Conservation (phyloP, 2,113 vertebrate species). For the Xiphophorus maculatus region DNA sequence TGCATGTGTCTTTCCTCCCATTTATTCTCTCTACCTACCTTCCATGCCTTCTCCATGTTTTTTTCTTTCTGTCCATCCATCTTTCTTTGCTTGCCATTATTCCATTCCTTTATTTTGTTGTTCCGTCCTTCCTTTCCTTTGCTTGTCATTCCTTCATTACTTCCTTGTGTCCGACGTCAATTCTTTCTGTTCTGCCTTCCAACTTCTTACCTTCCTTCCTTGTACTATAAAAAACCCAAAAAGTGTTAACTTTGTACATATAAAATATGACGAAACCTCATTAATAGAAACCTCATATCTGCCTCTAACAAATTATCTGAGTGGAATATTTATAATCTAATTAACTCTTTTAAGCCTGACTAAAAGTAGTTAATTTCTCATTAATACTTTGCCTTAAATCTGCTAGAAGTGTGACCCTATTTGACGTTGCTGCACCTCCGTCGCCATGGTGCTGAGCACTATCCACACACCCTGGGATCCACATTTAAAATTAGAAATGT, state of each 20-base stretch:
- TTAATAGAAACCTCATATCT: neutral
- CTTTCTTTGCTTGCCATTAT: neutral
- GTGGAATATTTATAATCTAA: slow-evolving; percentile 28
- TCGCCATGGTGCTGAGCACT: slow-evolving; percentile 9
- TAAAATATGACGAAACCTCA: neutral
- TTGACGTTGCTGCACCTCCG: slow-evolving; percentile 20
- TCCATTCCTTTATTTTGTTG: neutral
- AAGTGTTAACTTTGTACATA: neutral
- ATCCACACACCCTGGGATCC: slow-evolving; percentile 27
- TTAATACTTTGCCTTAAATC: slow-evolving; percentile 28
- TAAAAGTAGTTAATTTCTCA: slow-evolving; percentile 10
- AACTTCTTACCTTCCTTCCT: neutral
- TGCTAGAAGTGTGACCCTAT: slow-evolving; percentile 30
- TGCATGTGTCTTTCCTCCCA: too few relatives aligned
- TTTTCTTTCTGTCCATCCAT: neutral
- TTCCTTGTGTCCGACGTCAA: neutral
- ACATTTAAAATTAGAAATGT: slow-evolving; percentile 57
- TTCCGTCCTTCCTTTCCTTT: neutral
- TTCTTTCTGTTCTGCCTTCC: neutral
- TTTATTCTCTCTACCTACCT: too few relatives aligned
- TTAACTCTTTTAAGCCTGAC: slow-evolving; percentile 26
- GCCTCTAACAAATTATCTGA: slow-evolving; percentile 21
- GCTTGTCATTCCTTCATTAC: neutral
- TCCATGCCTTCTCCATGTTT: too few relatives aligned
- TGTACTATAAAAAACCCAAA: neutral